phyloP scores from a whole-genome alignment of 2,888 invertebrate species.

The Cenopis cana region DNA sequence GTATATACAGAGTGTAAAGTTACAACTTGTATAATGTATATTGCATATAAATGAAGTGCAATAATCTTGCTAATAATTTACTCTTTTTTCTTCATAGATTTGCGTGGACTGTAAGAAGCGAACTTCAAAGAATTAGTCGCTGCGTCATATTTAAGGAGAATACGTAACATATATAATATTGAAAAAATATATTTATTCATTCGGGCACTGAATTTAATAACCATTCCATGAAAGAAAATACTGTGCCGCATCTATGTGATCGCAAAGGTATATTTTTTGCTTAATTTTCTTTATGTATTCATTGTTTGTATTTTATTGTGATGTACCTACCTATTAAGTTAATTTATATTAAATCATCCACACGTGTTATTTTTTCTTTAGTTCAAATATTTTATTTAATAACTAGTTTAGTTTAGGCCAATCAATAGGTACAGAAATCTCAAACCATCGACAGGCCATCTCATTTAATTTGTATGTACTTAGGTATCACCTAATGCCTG shows the following conservation, averaged over 20 bases:
- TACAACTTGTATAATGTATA: not conserved
- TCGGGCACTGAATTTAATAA: conserved; percentile 52
- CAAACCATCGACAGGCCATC: not conserved
- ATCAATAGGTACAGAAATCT: conserved; percentile 2
- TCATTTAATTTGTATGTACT: not conserved
- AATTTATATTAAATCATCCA: conserved; percentile 3
- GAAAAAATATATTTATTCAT: conserved; percentile 25
- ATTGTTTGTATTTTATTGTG: conserved; percentile 21
- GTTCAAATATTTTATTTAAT: not conserved
- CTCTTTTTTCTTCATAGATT: conserved; percentile 59
- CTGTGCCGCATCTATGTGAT: conserved; percentile 49
- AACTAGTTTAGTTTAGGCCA: not conserved
- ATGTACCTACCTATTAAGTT: conserved; percentile 33
- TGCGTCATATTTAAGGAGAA: conserved; percentile 19
- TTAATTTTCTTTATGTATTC: conserved; percentile 23
- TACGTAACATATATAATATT: conserved; percentile 22
- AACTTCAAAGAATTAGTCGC: conserved; percentile 47
- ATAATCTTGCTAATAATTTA: conserved; percentile 2
- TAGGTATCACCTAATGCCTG: conserved; percentile 15
- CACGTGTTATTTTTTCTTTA: not conserved
- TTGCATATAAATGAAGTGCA: not conserved
- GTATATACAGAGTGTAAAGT: not conserved
- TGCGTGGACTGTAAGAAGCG: conserved; percentile 63
- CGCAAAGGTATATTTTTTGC: conserved; percentile 25
- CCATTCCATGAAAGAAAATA: conserved; percentile 64